Conservation (phyloP, 2,113 vertebrate species). For the Eidolon helvum region DNA sequence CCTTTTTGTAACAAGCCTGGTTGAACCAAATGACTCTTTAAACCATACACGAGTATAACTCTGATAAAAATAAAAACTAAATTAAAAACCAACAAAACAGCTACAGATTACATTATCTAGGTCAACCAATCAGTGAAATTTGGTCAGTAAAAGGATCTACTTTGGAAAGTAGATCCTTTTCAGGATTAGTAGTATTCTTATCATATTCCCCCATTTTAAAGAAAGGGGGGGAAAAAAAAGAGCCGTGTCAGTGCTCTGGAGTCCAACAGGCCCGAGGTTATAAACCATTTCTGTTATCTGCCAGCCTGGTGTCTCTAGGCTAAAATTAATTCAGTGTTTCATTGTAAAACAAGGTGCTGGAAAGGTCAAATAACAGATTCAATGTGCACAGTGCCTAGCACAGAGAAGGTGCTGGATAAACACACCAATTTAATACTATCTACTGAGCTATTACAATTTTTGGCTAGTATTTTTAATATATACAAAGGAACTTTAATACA, state of each 20-base stretch:
- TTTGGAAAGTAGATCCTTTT: not conserved
- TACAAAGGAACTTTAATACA: not conserved
- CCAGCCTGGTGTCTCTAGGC: too few relatives aligned
- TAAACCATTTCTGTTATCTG: not conserved
- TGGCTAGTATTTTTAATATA: not conserved
- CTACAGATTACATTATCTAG: not conserved
- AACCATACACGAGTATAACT: not conserved
- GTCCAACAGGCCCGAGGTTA: too few relatives aligned
- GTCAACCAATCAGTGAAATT: not conserved
- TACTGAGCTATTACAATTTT: not conserved
- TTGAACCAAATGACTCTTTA: not conserved
- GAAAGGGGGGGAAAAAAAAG: too few relatives aligned
- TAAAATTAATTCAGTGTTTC: not conserved
- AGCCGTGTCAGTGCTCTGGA: rapidly evolving
- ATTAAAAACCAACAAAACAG: not conserved
- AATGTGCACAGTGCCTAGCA: too few relatives aligned
- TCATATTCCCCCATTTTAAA: not conserved
- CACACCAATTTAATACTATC: too few relatives aligned
- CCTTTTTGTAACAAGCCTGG: too few relatives aligned
- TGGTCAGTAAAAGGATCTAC: too few relatives aligned
- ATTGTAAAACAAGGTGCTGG: not conserved
- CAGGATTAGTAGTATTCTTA: not conserved
- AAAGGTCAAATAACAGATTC: not conserved
- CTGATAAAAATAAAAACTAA: not conserved
- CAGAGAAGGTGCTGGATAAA: not conserved